Evolutionary conservation across 2,797 vertebrate genomes (phyloP).

Genomic region (Poecile montanus): DNA sequence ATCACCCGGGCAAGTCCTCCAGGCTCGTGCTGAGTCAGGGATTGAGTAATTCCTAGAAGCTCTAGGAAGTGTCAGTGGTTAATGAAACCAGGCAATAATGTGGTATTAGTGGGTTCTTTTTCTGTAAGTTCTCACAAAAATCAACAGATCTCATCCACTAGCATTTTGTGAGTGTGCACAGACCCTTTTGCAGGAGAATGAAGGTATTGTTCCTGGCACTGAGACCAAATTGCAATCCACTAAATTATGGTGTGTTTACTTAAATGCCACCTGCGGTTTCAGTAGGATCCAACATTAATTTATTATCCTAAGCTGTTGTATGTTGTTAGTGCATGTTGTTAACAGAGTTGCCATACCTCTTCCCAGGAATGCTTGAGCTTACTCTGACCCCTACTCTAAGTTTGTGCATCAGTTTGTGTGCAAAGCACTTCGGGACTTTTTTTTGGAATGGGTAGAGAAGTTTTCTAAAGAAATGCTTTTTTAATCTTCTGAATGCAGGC

Average conservation of each 20-base stretch:
- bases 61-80: neutral
- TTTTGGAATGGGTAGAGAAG: neutral
- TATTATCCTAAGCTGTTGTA: neutral
- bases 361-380: constrained; percentile 37
- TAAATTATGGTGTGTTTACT: constrained; percentile 20
- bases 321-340: constrained; percentile 1
- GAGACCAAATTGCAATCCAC: neutral
- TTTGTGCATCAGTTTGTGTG: neutral
- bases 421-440: constrained; percentile 23
- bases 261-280: constrained; percentile 35
- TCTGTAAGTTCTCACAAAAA: constrained; percentile 19
- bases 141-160: neutral
- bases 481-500: constrained; percentile 34
- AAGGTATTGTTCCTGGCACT: constrained; percentile 27
- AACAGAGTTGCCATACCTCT: neutral
- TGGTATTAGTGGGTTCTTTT: constrained; percentile 32
- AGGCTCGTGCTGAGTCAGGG: neutral
- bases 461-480: constrained; percentile 32
- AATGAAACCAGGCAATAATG: constrained; percentile 13
- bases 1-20: neutral
- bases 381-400: constrained; percentile 14
- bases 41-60: constrained; percentile 46
- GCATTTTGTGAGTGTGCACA: fast-evolving
- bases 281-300: constrained; percentile 22
- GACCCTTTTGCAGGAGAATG: neutral